Base-by-base conservation (phyloP, 2,797 vertebrate genomes). In the Cichlasoma orientale region DNA sequence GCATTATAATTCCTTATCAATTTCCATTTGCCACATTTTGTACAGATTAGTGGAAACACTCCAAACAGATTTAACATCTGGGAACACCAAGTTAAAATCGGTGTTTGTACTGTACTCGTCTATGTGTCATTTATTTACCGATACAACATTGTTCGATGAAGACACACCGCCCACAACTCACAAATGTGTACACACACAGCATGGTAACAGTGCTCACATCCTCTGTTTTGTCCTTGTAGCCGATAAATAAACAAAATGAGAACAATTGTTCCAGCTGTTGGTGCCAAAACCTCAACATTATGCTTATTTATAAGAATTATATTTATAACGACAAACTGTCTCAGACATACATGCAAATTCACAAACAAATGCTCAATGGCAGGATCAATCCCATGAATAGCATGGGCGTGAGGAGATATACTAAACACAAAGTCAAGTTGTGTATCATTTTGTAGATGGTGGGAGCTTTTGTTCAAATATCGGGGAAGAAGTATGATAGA, bases 191-290 rank as follows among this genome's bases (percentile, higher is more conserved):
- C 59, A 66, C 41, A 50, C 41, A 29, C 1, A 68, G 63, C 63
- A 68, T 8, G 11, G 44, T 68, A 50, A 68, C 44, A 7, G 25
- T 50, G 18, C 29, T 27, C 18, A 68, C 6, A 11, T 50, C 63
- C 63, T 68, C 63, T 68, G 41, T 68, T 68, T 68, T 68, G 63
- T 47, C 63, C 6, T 68, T 52, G 63, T 52, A 31, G 63, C 29
- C 47, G 27, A 73, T 47, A 76, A 79, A 86, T 77, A 76, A 82
- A 86, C 73, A 47, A 21, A 81, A 74, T 23, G 38, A 76, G 52
- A 56, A 75, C 69, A 73, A 77, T 75, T 8, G 19, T 25, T 50
- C 7, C 36, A n/a, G 27, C 41, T 76, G 57, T 57, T 69, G 21
- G 11, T 69, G 76, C 68, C 72, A 79, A 50, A 72, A 73, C 63